Base-by-base conservation (phyloP, 1,140 invertebrate species). In the Hypothenemus hampei region DNA sequence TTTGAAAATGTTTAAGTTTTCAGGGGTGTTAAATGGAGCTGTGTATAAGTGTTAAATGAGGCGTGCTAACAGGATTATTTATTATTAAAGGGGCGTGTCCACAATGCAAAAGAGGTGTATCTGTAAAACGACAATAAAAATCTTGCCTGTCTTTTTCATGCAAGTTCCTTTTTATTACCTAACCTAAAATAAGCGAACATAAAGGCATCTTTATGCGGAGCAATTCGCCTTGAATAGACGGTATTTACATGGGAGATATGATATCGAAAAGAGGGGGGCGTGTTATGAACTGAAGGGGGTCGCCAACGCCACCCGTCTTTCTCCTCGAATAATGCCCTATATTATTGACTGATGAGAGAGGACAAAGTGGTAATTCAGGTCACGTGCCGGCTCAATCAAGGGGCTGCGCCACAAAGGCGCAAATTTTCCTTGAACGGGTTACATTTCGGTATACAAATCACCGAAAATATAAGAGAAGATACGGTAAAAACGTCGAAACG, bases 321-420 rank as follows among this genome's bases (percentile, higher is more conserved):
- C 39, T 44, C 26, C 37, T 37, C 49, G 57, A 58, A 59, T 55
- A 62, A 62, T 59, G 53, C 35, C 51, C 50, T 57, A 57, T 52
- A 57, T n/a, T n/a, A n/a, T 61, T 61, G 59, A 61, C 55, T 54
- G 48, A n/a, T n/a, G n/a, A n/a, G n/a, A 52, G 59, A 47, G 51
- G 22, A 54, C 50, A 56, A 58, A 59, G 57, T 52, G 48, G 43
- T 58, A 59, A 66, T 66, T 66, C 65, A 39, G 58, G 61, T 65
- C 65, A 66, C 65, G 65, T 65, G 65, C 52, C 46, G 45, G 63
- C 57, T 57, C 65, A 66, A 66, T 66, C 65, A 66, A 60, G 47
- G 52, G n/a, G n/a, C n/a, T n/a, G n/a, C n/a, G n/a, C n/a, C 43
- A 66, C 65, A 66, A 66, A 66, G 62, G 58, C 58, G 45, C 54